Conservation (phyloP, 2,888 invertebrate species). For the Noctua janthina region DNA sequence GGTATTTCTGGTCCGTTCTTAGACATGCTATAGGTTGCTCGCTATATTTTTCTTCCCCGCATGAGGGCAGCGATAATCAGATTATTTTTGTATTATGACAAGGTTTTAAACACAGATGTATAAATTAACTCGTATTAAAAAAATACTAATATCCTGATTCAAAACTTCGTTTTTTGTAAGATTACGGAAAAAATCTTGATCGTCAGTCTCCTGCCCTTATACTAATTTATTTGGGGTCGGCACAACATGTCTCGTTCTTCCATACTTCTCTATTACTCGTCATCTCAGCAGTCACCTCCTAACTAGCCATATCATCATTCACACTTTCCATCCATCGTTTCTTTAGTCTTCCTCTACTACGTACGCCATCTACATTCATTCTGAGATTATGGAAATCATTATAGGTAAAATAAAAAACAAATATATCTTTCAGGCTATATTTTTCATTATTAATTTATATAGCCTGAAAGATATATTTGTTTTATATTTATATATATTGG, state of each 20-base stretch:
- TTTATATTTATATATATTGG: no score
- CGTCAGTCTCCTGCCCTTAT: neutral
- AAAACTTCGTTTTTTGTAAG: neutral
- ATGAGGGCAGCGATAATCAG: neutral
- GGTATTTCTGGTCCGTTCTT: neutral
- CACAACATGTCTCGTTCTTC: neutral
- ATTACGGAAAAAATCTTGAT: neutral
- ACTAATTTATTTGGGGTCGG: neutral
- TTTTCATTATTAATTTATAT: no score
- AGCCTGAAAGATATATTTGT: no score
- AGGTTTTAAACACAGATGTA: neutral
- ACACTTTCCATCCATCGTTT: neutral
- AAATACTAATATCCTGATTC: neutral
- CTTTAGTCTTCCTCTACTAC: neutral
- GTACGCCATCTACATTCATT: neutral
- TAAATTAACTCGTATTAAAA: neutral
- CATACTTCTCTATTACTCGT: neutral
- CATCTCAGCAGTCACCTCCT: neutral
- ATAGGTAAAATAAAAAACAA: no score
- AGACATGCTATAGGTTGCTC: neutral
- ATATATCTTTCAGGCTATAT: no score
- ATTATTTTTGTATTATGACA: neutral
- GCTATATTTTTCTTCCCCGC: neutral
- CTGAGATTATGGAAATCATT: neutral
- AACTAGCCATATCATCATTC: neutral